Evolutionary conservation across 2,113 vertebrate species (phyloP).

Genomic region (Saccopteryx bilineata): DNA sequence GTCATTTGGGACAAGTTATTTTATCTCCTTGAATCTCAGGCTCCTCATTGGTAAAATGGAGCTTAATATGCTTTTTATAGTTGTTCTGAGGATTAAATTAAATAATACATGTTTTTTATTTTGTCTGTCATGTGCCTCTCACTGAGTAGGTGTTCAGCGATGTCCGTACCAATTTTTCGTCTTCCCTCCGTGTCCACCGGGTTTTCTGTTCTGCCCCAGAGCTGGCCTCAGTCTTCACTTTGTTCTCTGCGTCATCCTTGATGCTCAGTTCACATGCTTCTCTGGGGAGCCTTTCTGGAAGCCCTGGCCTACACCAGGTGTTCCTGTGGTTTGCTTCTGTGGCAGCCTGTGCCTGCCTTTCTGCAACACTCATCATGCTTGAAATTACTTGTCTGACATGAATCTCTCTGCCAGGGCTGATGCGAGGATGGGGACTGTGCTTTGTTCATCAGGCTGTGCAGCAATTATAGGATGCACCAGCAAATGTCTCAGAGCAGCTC

Average conservation of each 20-base stretch:
- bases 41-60: background rate
- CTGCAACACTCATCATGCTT: background rate
- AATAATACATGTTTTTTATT: background rate
- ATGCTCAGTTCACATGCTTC: background rate
- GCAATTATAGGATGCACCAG: background rate
- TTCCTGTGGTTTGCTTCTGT: background rate
- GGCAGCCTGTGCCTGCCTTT: background rate
- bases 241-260: background rate
- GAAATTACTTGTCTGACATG: background rate
- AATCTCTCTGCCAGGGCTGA: background rate
- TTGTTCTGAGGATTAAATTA: background rate
- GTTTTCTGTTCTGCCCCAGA: background rate
- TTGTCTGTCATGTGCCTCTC: background rate
- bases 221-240: background rate
- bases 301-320: background rate
- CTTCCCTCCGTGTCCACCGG: background rate
- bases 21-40: background rate
- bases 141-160: fast-evolving
- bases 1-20: background rate
- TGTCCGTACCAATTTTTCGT: background rate
- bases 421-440: too few species aligned
- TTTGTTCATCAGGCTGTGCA: background rate
- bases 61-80: background rate
- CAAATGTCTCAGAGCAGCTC: background rate
- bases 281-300: background rate